Evolutionary conservation across 1,140 invertebrate genomes (phyloP).

Genomic region (Aradophagus sp.): DNA sequence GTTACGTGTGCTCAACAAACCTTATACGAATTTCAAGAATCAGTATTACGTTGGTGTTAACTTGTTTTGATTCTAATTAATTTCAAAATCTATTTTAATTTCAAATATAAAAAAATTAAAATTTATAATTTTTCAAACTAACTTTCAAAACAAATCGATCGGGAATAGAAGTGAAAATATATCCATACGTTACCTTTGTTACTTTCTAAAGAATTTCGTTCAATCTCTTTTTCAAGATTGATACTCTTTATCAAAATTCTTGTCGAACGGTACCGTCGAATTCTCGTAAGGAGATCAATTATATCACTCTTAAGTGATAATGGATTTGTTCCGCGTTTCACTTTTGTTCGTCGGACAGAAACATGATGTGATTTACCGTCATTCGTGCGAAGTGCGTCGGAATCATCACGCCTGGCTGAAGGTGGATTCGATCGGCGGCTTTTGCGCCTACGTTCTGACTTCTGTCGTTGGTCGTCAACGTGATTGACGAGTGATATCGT

Average conservation of each 20-base stretch:
- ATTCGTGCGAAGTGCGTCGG: conserved; percentile 60
- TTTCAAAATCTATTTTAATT: too few relatives aligned
- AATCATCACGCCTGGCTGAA: conserved; percentile 55
- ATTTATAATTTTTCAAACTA: too few relatives aligned
- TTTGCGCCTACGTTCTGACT: conserved; percentile 55
- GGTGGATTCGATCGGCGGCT: conserved; percentile 45
- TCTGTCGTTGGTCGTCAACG: conserved; percentile 65
- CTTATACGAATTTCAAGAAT: too few relatives aligned
- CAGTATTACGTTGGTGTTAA: too few relatives aligned
- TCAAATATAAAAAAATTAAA: too few relatives aligned
- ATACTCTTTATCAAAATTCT: too few relatives aligned
- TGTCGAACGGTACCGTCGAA: neutral
- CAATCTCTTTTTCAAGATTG: too few relatives aligned
- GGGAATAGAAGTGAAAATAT: too few relatives aligned
- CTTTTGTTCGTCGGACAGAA: conserved; percentile 14
- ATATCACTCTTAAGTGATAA: conserved; percentile 13
- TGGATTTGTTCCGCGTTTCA: conserved; percentile 23
- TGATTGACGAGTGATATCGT: conserved; percentile 73
- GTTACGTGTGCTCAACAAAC: conserved; percentile 12
- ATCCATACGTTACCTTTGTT: too few relatives aligned
- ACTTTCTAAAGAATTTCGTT: too few relatives aligned
- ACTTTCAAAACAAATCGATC: too few relatives aligned
- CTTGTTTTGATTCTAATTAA: too few relatives aligned
- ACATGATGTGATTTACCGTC: conserved; percentile 63
- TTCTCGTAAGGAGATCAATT: conserved; percentile 14